Evolutionary conservation across 2,113 vertebrate species (phyloP).

Genomic region (Suricata suricatta): DNA sequence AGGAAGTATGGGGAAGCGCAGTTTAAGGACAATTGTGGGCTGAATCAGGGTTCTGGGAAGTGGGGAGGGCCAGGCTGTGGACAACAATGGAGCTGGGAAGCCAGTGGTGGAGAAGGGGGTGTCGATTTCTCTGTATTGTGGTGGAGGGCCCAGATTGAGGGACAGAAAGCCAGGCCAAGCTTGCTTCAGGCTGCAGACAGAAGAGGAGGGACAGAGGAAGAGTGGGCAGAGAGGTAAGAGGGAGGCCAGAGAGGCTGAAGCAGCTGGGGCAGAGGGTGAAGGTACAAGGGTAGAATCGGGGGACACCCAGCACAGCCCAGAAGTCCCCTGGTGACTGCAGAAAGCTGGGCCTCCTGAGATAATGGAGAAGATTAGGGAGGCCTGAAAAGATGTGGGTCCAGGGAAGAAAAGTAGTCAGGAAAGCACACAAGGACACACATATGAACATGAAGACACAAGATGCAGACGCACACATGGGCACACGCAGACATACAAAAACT

Average conservation of each 20-base stretch:
- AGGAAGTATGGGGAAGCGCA: not conserved
- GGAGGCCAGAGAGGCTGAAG: not conserved
- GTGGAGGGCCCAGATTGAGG: not conserved
- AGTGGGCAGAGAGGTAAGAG: not conserved
- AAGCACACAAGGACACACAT: rapidly evolving
- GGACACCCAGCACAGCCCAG: not conserved
- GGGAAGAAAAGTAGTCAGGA: not conserved
- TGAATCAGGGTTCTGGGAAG: not conserved
- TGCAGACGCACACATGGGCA: too few species aligned
- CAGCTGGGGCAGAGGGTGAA: not conserved
- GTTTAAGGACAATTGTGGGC: not conserved
- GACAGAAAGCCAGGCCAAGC: not conserved
- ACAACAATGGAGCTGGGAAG: too few species aligned
- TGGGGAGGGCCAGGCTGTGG: too few species aligned
- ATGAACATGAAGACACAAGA: not conserved
- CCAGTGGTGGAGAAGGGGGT: too few species aligned
- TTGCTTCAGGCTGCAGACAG: not conserved
- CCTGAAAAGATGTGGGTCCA: not conserved
- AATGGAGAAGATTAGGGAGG: not conserved
- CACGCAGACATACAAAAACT: not conserved
- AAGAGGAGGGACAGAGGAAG: not conserved
- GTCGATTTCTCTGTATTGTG: not conserved
- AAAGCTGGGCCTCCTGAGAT: not conserved
- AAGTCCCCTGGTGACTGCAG: not conserved
- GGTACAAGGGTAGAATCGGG: not conserved